phyloP scores from a whole-genome alignment of 2,888 invertebrate genomes.

The Rotaria socialis region DNA sequence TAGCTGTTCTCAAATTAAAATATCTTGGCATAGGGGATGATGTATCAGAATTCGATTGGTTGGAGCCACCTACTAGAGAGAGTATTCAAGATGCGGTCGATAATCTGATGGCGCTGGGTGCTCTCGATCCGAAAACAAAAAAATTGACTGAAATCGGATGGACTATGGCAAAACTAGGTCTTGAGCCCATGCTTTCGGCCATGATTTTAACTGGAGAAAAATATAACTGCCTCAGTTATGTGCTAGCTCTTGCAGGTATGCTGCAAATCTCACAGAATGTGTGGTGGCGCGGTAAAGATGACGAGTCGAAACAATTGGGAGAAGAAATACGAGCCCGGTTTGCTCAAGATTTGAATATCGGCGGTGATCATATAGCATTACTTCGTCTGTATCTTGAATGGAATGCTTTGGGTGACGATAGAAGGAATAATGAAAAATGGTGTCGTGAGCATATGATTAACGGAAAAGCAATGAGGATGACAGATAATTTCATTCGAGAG shows the following conservation, averaged over 20 bases:
- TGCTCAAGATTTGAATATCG: background rate
- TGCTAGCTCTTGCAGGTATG: conserved; percentile 14
- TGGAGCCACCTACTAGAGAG: conserved; percentile 35
- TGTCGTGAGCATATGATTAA: background rate
- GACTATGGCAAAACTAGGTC: conserved; percentile 48
- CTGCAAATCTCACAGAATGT: background rate
- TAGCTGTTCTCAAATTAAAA: conserved; percentile 53
- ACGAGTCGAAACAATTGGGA: background rate
- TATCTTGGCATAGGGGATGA: conserved; percentile 52
- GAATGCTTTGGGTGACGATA: background rate
- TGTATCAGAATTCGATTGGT: conserved; percentile 40
- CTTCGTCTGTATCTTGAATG: background rate
- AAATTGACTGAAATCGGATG: conserved; percentile 48
- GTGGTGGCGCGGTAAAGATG: background rate
- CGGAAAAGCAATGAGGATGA: background rate
- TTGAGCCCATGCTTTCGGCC: conserved; percentile 48
- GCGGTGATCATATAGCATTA: background rate
- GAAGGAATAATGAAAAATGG: background rate
- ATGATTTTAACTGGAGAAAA: conserved; percentile 43
- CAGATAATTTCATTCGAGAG: background rate
- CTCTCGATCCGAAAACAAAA: conserved; percentile 46
- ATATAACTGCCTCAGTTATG: background rate
- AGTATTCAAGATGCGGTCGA: conserved; percentile 47
- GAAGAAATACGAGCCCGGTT: background rate
- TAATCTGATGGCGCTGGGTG: conserved; percentile 48